Base-by-base conservation (phyloP, 2,797 vertebrate species). In the Hybognathus amarus region DNA sequence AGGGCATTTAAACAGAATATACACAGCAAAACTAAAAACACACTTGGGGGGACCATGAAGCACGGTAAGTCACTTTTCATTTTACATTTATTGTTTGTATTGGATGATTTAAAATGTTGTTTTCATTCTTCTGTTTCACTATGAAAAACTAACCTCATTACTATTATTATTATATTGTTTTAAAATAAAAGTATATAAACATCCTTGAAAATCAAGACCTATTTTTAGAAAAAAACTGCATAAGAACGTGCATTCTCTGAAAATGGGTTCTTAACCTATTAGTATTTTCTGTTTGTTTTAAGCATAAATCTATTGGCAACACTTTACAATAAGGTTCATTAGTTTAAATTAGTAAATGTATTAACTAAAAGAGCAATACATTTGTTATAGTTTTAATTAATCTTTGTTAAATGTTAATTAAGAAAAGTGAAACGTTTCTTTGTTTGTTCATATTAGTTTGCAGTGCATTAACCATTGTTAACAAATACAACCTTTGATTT, bases 11-110 rank as follows among this genome's bases (percentile, higher is more conserved):
- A 56, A 42, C 40, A 77, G 15, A 27, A n/a, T 5, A 20, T 63
- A 36, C 6, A 74, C 30, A 38, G 27, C 36, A 76, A 56, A 75
- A 24, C 42, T 10, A 30, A 61, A 77, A 11, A 38, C 56, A 67
- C 47, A 45, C 7, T 33, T 4, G 24, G 13, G 56, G 36, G 15
- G 42, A 45, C 2, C 18, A 68, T 54, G 11, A 77, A 59, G n/a
- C 5, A 18, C 13, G 73, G 81, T 77, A 24, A 83, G 81, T 83
- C 47, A 52, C 80, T 47, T 13, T 50, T 52, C 5, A 18, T 59
- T 83, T 68, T 17, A 56, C 24, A 76, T 27, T 40, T 6, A 4
- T 24, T 59, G 38, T 40, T 13, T 8, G 15, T 40, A 54, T 79
- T 22, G 9, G 22, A 52, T 7, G 2, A 33, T 81, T 81, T 45